Conservation (phyloP, 2,888 invertebrate genomes). For the Melinopterus prodromus region DNA sequence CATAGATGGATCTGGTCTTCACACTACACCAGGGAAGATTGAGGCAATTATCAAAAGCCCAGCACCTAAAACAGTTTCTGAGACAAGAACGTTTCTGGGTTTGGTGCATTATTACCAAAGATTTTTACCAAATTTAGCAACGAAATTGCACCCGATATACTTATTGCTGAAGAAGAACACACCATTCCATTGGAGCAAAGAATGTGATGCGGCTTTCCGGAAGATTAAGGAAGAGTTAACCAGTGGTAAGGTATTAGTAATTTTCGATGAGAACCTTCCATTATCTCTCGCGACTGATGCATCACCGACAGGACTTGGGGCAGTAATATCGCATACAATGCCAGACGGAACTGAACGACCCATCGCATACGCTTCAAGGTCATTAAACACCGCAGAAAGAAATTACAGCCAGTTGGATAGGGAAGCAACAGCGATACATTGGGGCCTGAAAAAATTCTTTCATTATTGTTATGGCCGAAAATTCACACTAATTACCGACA, state of each 20-base stretch:
- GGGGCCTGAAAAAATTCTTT: slow-evolving; percentile 33
- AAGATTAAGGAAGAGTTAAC: slow-evolving; percentile 28
- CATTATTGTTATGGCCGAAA: slow-evolving; percentile 29
- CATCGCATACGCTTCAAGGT: slow-evolving; percentile 40
- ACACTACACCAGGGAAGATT: slow-evolving; percentile 30
- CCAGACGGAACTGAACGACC: slow-evolving; percentile 38
- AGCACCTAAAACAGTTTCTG: slow-evolving; percentile 34
- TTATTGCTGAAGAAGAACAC: slow-evolving; percentile 25
- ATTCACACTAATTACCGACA: slow-evolving; percentile 34
- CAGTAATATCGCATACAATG: slow-evolving; percentile 37
- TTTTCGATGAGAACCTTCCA: slow-evolving; percentile 19
- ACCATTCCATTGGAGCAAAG: slow-evolving; percentile 23
- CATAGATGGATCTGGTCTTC: slow-evolving; percentile 35
- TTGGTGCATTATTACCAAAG: slow-evolving; percentile 42
- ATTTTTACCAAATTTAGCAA: slow-evolving; percentile 35
- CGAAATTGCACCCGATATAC: slow-evolving; percentile 29
- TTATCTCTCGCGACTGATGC: slow-evolving; percentile 29
- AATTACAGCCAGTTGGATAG: slow-evolving; percentile 34
- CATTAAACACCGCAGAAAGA: slow-evolving; percentile 32
- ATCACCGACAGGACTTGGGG: slow-evolving; percentile 23
- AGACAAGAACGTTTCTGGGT: slow-evolving; percentile 39
- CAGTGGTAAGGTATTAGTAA: slow-evolving; percentile 21
- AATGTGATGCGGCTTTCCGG: slow-evolving; percentile 29
- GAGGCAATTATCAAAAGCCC: slow-evolving; percentile 37
- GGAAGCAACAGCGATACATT: slow-evolving; percentile 34